phyloP scores from a whole-genome alignment of 2,797 vertebrate genomes.

The Enteromius anoplus region DNA sequence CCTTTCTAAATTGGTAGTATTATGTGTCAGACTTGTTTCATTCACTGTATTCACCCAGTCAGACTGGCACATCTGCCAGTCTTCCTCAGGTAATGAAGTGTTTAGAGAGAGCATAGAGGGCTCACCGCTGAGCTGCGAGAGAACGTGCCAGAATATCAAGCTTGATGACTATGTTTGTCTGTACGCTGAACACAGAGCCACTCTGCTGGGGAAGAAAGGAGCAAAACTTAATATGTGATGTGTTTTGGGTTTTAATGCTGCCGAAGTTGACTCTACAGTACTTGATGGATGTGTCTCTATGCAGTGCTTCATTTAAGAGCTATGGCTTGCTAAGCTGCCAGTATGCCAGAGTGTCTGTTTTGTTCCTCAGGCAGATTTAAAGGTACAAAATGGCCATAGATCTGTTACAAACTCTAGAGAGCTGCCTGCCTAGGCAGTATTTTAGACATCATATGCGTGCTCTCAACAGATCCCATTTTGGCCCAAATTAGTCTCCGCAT shows the following conservation, averaged over 20 bases:
- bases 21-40: constrained; percentile 5
- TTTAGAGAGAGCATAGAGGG: constrained; percentile 37
- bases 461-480: neutral
- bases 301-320: neutral
- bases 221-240: constrained; percentile 15
- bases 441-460: neutral
- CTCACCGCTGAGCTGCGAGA: constrained; percentile 36
- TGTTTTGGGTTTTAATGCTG: constrained; percentile 30
- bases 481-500: neutral
- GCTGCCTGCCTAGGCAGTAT: neutral
- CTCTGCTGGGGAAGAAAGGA: neutral
- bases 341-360: neutral
- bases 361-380: neutral
- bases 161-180: constrained; percentile 32
- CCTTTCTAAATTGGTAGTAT: neutral
- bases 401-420: neutral
- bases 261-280: neutral
- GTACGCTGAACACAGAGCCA: constrained; percentile 16
- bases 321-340: neutral
- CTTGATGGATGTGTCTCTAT: constrained; percentile 22
- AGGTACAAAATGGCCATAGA: neutral
- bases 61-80: constrained; percentile 23
- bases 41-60: constrained; percentile 27
- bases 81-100: constrained; percentile 50
- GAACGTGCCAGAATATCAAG: constrained; percentile 40